phyloP scores from a whole-genome alignment of 2,888 invertebrate genomes.

The Drosophila nr. medialis region DNA sequence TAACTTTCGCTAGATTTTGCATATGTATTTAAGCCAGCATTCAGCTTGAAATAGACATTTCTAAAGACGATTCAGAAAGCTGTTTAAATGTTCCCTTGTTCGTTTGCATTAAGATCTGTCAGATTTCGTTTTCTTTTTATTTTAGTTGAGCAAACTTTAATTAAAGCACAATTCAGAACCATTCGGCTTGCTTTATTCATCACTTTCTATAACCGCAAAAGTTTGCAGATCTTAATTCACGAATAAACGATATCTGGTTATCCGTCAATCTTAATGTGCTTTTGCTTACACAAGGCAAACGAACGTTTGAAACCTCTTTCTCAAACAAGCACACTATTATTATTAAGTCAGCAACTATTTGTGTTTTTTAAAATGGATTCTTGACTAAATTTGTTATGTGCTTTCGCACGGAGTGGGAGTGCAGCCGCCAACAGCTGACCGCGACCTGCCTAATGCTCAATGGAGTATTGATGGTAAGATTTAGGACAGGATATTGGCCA shows the following conservation, averaged over 20 bases:
- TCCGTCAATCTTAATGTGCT: neutral
- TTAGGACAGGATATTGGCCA: neutral
- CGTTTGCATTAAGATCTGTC: neutral
- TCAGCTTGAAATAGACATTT: neutral
- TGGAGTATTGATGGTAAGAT: slow-evolving; percentile 40
- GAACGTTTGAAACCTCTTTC: neutral
- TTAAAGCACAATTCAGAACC: slow-evolving; percentile 1
- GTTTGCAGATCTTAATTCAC: neutral
- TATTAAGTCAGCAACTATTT: slow-evolving; percentile 4
- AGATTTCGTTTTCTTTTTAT: neutral
- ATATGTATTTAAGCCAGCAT: neutral
- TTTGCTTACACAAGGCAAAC: neutral
- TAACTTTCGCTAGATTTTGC: slow-evolving; percentile 27
- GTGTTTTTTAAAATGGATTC: neutral
- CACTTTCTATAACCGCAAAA: neutral
- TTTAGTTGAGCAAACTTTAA: neutral
- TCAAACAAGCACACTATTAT: neutral
- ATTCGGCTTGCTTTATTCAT: neutral
- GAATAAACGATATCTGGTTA: neutral
- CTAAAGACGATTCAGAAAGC: neutral
- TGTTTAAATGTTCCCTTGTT: neutral
- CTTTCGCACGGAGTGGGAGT: slow-evolving; percentile 39
- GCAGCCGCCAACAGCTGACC: slow-evolving; percentile 28
- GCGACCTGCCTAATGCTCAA: slow-evolving; percentile 50
- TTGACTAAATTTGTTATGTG: slow-evolving; percentile 30